Conservation (phyloP, 2,888 invertebrate species). For the Agrotis exclamationis region DNA sequence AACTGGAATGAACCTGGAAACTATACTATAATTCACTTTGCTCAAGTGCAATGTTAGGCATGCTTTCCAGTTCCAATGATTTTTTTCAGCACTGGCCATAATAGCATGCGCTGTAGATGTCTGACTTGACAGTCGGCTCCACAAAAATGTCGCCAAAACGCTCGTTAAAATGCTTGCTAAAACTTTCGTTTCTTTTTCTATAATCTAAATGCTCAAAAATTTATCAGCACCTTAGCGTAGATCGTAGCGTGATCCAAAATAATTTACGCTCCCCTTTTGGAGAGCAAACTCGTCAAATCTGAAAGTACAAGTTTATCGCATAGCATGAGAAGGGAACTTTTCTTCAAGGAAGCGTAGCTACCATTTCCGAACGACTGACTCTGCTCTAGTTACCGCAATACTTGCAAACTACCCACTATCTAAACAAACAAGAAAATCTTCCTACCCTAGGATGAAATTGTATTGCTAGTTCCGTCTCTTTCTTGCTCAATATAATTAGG, state of each 20-base stretch:
- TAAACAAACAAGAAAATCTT: slow-evolving; percentile 29
- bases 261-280: not conserved
- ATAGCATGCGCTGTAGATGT: not conserved
- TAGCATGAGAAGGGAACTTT: slow-evolving; percentile 34
- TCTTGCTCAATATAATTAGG: slow-evolving; percentile 1
- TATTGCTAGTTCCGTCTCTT: slow-evolving; percentile 20
- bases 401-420: slow-evolving; percentile 28
- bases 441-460: slow-evolving; percentile 4
- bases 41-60: not conserved
- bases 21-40: not conserved
- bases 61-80: not conserved
- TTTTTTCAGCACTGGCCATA: not conserved
- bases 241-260: not conserved
- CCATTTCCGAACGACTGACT: slow-evolving; percentile 50
- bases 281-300: slow-evolving; percentile 15
- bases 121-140: too few relatives aligned
- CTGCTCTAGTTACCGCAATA: slow-evolving; percentile 32
- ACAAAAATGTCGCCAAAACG: too few relatives aligned
- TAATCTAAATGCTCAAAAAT: too few relatives aligned
- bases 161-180: too few relatives aligned
- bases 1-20: not conserved
- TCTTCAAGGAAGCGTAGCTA: slow-evolving; percentile 28
- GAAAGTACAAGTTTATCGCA: slow-evolving; percentile 16
- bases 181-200: too few relatives aligned
- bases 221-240: too few relatives aligned